Conservation (phyloP, 2,113 vertebrate genomes). For the Semnornis frantzii region DNA sequence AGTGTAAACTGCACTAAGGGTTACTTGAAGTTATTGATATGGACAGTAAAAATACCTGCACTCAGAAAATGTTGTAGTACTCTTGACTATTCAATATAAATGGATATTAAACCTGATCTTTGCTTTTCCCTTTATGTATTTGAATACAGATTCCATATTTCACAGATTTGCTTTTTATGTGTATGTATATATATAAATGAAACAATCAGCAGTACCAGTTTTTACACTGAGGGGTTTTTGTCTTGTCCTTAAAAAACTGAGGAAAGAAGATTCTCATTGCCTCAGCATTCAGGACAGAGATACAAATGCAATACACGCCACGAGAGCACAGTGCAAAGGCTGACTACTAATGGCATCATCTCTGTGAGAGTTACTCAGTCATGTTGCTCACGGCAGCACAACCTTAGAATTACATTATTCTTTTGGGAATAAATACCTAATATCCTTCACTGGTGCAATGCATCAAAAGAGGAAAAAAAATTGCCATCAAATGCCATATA, state of each 20-base stretch:
- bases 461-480: background rate
- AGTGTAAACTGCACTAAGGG: background rate
- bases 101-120: background rate
- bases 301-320: background rate
- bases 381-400: background rate
- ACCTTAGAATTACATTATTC: constrained; percentile 12
- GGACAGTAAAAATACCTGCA: background rate
- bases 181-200: background rate
- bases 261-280: background rate
- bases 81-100: background rate
- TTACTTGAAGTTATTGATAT: background rate
- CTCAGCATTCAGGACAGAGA: background rate
- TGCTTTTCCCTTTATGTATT: background rate
- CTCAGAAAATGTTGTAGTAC: background rate
- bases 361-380: background rate
- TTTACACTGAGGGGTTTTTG: background rate
- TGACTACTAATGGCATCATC: background rate
- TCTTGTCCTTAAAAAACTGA: background rate
- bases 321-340: background rate
- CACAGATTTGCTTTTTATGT: background rate
- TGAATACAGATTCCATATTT: background rate
- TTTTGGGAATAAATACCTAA: background rate
- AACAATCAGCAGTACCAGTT: background rate
- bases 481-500: background rate
- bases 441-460: background rate